Percentiles rank a stretch among this genome's conserved stretches.
phyloP scores from a whole-genome alignment of 2,888 invertebrate genomes.

The Saturnia pavonia region DNA sequence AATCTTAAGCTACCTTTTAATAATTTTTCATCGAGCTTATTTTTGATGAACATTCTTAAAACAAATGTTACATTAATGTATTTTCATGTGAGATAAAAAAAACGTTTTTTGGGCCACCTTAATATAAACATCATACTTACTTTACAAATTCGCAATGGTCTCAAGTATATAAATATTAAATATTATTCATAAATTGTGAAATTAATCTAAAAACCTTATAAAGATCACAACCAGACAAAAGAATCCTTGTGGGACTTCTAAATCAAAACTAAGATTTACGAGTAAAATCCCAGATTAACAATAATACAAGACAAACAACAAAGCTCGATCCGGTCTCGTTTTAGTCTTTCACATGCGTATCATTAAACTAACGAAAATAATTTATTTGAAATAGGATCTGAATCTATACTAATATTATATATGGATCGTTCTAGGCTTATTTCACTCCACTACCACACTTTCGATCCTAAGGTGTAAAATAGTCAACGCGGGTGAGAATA shows the following conservation, averaged over 20 bases:
- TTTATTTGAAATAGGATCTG: background rate
- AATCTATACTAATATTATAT: background rate
- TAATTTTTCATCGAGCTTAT: no score
- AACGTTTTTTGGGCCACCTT: no score
- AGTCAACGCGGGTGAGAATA: no score
- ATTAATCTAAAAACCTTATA: background rate
- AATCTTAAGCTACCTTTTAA: no score
- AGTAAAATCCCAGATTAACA: constrained; percentile 1
- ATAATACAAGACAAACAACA: background rate
- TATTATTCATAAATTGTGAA: background rate
- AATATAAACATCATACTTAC: no score
- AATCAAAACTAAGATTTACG: background rate
- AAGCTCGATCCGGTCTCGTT: background rate
- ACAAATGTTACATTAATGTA: no score
- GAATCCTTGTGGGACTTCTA: background rate
- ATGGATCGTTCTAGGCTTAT: no score
- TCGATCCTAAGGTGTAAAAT: no score
- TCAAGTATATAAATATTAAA: background rate
- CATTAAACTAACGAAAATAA: background rate
- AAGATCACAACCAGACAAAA: background rate
- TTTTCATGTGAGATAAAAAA: no score
- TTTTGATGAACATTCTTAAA: no score
- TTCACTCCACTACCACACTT: no score
- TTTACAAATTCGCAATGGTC: no score
- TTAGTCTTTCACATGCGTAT: background rate